These are phyloP conservation scores for Ceratotherium simum DNA, from an alignment of 2,113 vertebrate species.

Conservation along the genomic window DNA sequence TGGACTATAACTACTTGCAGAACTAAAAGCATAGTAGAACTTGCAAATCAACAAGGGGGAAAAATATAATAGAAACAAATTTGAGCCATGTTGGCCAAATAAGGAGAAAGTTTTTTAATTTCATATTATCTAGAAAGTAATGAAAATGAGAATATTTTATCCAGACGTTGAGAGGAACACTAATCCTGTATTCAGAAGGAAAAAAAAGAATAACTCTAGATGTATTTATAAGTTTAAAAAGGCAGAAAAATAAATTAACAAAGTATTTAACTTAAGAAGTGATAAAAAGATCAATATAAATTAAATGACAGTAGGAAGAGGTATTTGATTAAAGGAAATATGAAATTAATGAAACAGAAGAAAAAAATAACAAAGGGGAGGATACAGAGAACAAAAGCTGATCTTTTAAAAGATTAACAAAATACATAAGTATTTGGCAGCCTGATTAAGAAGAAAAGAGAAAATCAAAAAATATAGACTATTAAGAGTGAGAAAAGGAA, in stretches of 20 bases:
- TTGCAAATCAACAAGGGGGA: background rate
- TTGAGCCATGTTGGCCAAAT: background rate
- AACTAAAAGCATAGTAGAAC: background rate
- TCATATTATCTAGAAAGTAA: background rate
- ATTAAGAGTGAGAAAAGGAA: slow-evolving; percentile 3
- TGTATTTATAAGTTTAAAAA: background rate
- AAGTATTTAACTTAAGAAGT: background rate
- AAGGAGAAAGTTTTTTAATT: background rate
- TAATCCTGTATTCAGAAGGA: background rate
- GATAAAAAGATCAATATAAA: background rate
- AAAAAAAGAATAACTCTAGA: background rate
- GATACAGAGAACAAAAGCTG: background rate
- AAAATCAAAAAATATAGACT: background rate
- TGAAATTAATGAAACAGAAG: background rate
- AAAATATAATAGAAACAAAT: background rate
- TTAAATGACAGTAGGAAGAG: background rate
- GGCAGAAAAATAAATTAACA: background rate
- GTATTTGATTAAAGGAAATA: slow-evolving; percentile 37
- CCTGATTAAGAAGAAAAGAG: background rate
- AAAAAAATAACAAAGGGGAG: slow-evolving; percentile 1
- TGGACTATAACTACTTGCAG: background rate
- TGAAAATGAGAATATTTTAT: background rate
- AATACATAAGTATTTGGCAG: background rate
- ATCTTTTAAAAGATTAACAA: background rate
- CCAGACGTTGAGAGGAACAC: background rate